Conservation (phyloP, 64 coral and sea anemone species). For the Acropora yongei region DNA sequence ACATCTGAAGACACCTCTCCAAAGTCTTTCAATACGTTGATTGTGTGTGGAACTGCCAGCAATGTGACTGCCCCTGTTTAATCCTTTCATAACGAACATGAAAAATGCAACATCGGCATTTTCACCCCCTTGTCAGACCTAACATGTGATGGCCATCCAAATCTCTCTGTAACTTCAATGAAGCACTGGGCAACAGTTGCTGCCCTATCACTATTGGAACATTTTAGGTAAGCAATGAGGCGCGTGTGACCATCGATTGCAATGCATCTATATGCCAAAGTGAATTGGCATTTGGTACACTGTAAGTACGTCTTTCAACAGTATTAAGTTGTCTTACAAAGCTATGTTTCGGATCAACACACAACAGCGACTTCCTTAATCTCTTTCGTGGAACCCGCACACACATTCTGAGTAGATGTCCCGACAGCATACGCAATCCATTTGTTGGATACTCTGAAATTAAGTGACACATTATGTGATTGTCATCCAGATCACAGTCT, state of each 20-base stretch:
- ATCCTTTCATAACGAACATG: conserved; percentile 44
- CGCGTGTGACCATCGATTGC: conserved; percentile 30
- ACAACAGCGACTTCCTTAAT: conserved; percentile 56
- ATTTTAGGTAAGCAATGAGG: conserved; percentile 52
- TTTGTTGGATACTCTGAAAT: conserved; percentile 51
- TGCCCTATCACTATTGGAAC: conserved; percentile 65
- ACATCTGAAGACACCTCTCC: conserved; percentile 2
- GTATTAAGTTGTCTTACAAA: conserved; percentile 48
- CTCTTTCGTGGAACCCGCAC: conserved; percentile 38
- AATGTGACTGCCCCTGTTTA: conserved; percentile 65
- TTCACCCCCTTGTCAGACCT: conserved; percentile 55
- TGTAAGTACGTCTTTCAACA: conserved; percentile 58
- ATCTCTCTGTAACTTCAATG: conserved; percentile 27
- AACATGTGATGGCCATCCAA: conserved; percentile 48
- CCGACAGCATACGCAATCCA: conserved; percentile 31
- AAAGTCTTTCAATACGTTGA: background rate
- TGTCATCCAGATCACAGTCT: conserved; percentile 42
- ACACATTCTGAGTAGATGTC: conserved; percentile 39
- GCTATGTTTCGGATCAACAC: conserved; percentile 39
- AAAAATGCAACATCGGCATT: conserved; percentile 48
- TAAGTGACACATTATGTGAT: conserved; percentile 18
- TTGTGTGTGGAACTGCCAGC: conserved; percentile 22
- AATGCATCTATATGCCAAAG: too few species aligned
- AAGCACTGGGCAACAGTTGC: conserved; percentile 30
- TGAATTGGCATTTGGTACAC: conserved; percentile 69